These are phyloP conservation scores for Nomada fabriciana DNA, from an alignment of 2,888 invertebrate genomes.

Conservation along the genomic window DNA sequence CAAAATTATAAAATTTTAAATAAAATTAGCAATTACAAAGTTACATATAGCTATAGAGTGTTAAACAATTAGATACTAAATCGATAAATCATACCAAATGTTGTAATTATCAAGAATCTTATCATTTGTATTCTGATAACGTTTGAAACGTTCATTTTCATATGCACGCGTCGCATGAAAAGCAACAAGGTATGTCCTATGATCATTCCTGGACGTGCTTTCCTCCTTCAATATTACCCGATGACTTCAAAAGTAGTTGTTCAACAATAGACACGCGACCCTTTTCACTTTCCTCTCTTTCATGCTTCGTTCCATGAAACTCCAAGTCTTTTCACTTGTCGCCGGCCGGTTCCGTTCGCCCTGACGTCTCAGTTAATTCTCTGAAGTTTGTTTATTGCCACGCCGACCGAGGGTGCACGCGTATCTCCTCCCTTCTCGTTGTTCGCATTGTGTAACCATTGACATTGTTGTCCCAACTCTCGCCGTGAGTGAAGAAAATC, in stretches of 20 bases:
- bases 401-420: conserved; percentile 6
- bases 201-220: conserved; percentile 25
- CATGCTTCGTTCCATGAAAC: background rate
- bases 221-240: conserved; percentile 34
- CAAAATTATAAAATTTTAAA: no score
- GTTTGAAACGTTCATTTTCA: background rate
- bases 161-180: background rate
- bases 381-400: conserved; percentile 41
- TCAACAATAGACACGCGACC: conserved; percentile 59
- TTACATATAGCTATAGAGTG: no score
- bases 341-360: conserved; percentile 28
- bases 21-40: no score
- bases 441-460: conserved; percentile 54
- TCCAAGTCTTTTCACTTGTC: conserved; percentile 32
- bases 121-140: no score
- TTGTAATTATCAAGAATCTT: background rate
- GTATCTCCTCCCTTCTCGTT: conserved; percentile 1
- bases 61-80: no score
- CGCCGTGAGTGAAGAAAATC: conserved; percentile 62
- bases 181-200: background rate
- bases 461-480: conserved; percentile 76
- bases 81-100: background rate
- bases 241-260: conserved; percentile 37
- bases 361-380: conserved; percentile 49
- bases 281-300: conserved; percentile 36